Base-by-base conservation (phyloP, 2,888 invertebrate species). In the Nomada fucata region DNA sequence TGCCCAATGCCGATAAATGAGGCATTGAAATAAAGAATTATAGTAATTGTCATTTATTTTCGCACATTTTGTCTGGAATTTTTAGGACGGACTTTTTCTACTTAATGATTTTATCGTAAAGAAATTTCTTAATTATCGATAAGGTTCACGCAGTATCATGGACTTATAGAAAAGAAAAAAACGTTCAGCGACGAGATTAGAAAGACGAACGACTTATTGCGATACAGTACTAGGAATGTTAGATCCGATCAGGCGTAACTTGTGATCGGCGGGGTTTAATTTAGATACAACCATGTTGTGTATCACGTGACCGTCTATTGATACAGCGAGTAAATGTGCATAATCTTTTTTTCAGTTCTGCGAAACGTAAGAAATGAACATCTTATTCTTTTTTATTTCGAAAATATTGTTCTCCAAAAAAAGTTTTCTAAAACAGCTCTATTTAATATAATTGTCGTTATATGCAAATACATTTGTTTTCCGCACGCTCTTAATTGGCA, bases 151-250 rank as follows among this genome's bases (percentile, higher is more conserved):
- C 44, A 29, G 13, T 18, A 29, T 55, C n/a, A 26, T 13, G 9
- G 65, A 44, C 11, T 55, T 63, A 4, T n/a, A n/a, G 23, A n/a
- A 44, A 47, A 44, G 0, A 44, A 20, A 20, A 20, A 44, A 20
- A 5, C 18, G 2, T 20, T 55, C 15, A 20, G 18, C 2, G 2
- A 20, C 2, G 7, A 64, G 20, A 20, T 65, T 55, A 57, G n/a
- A 1, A 11, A 29, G 0, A 73, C 47, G 65, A 55, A 55, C 15
- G 36, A n/a, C 29, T 15, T 20, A 13, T 2, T 23, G 3, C 10
- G 44, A 65, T 65, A 73, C 44, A 29, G 10, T 57, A 4, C 2
- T 20, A 20, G 1, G 7, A 55, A 73, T 20, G 20, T 65, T 73
- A 65, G 44, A 20, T 47, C 44, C 42, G 1, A 29, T 20, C n/a